Evolutionary conservation across 2,888 invertebrate genomes (phyloP), one percentile per base, ranked within the genome.

Genomic region (Argyresthia goedartella): DNA sequence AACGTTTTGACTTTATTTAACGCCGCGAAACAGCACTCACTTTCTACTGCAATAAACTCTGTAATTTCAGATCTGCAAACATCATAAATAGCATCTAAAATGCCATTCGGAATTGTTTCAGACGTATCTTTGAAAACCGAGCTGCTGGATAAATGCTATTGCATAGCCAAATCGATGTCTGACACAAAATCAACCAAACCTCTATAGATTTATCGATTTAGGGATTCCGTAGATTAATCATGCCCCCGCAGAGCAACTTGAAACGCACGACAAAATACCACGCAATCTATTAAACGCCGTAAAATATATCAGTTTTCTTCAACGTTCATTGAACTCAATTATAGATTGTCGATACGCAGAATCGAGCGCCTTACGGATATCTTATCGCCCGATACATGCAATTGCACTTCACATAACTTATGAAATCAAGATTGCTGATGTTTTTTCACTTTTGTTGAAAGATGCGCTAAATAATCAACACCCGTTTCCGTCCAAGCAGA

Each of bases 261-360:
- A 55, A 65, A 67, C n/a, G 55, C 57, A 7, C 63, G 62, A 60
- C 67, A 71, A 61, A 68, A 69, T 51, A 65, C 60, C 14, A 72
- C 60, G 54, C 63, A 67, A 48, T 66, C 54, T 13, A 69, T 66
- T 49, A 69, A 57, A 60, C 60, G 64, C 1, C 59, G 54, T 52
- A 67, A 55, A 41, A 55, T 50, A 42, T 42, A 42, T n/a, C 63
- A 56, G 47, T 64, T 63, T 56, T 61, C 55, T 45, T 42, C 54
- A 13, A 41, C 60, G 33, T 53, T 55, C 53, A 43, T 60, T 62
- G 44, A 59, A 51, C 42, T 56, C 52, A 45, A 51, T 8, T 9
- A 60, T 59, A 42, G n/a, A 11, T 39, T 14, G 7, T 46, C 44
- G 33, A 45, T 52, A 50, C n/a, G n/a, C n/a, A n/a, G n/a, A n/a